Conservation (phyloP, 1,140 invertebrate species). For the Listronotus oregonensis region DNA sequence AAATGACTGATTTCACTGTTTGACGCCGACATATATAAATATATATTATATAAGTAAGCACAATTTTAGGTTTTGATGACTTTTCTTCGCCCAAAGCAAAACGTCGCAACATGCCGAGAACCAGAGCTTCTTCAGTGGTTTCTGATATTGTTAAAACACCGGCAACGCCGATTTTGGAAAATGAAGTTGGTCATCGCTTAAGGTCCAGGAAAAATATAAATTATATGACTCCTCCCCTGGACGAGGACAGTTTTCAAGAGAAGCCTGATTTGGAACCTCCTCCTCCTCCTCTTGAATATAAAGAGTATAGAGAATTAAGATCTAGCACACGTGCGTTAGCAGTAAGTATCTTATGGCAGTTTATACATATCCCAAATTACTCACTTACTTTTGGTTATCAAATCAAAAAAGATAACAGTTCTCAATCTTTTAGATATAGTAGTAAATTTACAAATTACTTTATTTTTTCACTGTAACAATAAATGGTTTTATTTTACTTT, state of each 20-base stretch:
- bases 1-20: no score
- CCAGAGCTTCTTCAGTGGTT: conserved; percentile 43
- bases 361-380: no score
- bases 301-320: conserved; percentile 44
- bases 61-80: conserved; percentile 30
- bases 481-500: no score
- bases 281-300: conserved; percentile 34
- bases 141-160: conserved; percentile 44
- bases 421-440: no score
- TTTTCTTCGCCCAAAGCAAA: conserved; percentile 30
- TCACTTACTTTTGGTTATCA: no score
- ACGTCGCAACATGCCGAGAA: conserved; percentile 45
- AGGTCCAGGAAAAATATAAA: conserved; percentile 48
- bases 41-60: conserved; percentile 3
- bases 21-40: no score
- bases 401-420: no score
- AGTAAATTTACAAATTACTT: no score
- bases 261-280: conserved; percentile 35
- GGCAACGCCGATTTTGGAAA: conserved; percentile 34
- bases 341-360: no score
- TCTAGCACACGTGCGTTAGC: conserved; percentile 45
- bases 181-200: conserved; percentile 44
- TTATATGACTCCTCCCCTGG: conserved; percentile 44
- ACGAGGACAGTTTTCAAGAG: conserved; percentile 49
- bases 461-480: no score